Evolutionary conservation across 1,140 invertebrate species (phyloP).

Genomic region (Maconellicoccus hirsutus): DNA sequence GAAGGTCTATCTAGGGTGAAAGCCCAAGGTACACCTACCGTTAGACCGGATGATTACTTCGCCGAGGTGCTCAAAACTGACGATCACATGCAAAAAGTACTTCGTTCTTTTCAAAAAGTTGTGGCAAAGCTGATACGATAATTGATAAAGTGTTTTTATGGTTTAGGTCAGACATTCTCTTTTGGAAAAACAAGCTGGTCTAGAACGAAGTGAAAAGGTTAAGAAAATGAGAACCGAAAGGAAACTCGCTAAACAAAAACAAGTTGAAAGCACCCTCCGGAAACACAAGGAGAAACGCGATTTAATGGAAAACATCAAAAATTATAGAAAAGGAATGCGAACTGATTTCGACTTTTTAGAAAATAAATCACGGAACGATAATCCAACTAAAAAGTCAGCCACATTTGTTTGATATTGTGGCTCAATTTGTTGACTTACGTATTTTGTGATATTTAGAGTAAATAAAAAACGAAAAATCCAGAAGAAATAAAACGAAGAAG

Average conservation of each 20-base stretch:
- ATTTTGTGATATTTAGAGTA: no score
- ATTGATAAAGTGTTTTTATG: no score
- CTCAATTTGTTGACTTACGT: no score
- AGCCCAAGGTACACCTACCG: constrained; percentile 60
- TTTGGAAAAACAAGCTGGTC: constrained; percentile 67
- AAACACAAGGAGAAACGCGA: constrained; percentile 64
- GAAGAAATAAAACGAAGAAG: no score
- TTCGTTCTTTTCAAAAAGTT: neutral
- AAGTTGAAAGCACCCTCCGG: constrained; percentile 69
- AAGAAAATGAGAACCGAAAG: constrained; percentile 77
- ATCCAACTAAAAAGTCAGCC: neutral
- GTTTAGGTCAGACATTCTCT: constrained; percentile 64
- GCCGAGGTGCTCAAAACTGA: constrained; percentile 98
- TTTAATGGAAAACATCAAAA: constrained; percentile 72
- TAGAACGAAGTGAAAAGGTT: constrained; percentile 77
- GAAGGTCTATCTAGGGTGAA: constrained; percentile 64
- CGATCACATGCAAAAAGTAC: constrained; percentile 88
- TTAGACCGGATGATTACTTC: constrained; percentile 89
- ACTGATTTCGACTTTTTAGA: constrained; percentile 74
- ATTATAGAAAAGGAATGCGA: constrained; percentile 68
- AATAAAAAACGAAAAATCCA: no score
- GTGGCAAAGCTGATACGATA: no score
- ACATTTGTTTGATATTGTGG: neutral
- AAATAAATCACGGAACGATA: constrained; percentile 25
- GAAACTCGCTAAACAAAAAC: constrained; percentile 84